A percentile compares a stretch with the other conserved stretches of the same genome.
These are phyloP conservation scores for Sylvilagus bachmani DNA, from an alignment of 2,113 vertebrate genomes.

Conservation along the genomic window DNA sequence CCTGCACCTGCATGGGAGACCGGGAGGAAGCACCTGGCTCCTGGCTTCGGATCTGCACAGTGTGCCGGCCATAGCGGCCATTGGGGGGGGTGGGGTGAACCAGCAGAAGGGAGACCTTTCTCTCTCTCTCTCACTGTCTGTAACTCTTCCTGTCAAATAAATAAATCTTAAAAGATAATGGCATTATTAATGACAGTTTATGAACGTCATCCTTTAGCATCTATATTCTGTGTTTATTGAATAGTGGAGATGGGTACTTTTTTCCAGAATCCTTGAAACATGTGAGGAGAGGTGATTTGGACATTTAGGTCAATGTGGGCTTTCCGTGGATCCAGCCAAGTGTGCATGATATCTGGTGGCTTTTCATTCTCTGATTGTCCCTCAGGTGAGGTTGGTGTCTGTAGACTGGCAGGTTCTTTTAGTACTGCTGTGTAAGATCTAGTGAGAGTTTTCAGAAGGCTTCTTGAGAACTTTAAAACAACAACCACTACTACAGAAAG, in stretches of 20 bases:
- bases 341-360: background rate
- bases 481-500: background rate
- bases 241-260: background rate
- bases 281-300: background rate
- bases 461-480: background rate
- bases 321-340: background rate
- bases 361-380: background rate
- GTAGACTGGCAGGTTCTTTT: slow-evolving; percentile 4
- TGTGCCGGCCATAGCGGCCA: too few relatives aligned
- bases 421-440: background rate
- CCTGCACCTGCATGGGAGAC: too few relatives aligned
- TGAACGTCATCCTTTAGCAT: background rate
- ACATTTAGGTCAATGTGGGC: background rate
- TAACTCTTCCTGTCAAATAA: too few relatives aligned
- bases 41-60: too few relatives aligned
- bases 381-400: background rate
- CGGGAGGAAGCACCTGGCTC: too few relatives aligned
- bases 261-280: slow-evolving; percentile 4
- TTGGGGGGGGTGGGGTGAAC: too few relatives aligned
- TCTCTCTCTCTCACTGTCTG: too few relatives aligned
- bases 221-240: background rate
- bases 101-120: too few relatives aligned
- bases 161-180: background rate
- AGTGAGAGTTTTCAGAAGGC: slow-evolving; percentile 19
- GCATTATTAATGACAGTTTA: background rate